These are phyloP conservation scores for Amorpha juglandis DNA, from an alignment of 2,888 invertebrate genomes.

Conservation along the genomic window DNA sequence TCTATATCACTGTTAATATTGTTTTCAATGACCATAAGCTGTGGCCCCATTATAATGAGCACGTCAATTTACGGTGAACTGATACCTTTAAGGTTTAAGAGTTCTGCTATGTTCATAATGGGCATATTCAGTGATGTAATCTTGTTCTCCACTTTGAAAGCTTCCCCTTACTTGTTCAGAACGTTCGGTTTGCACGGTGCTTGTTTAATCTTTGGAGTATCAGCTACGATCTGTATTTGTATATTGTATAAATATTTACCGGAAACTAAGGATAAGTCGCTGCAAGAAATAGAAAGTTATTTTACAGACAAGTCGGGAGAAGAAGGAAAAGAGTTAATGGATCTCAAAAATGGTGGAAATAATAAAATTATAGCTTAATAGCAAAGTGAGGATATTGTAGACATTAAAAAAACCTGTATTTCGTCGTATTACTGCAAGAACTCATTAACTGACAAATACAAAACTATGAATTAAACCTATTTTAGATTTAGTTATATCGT, in stretches of 20 bases:
- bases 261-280: slow-evolving; percentile 41
- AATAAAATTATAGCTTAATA: slow-evolving; percentile 26
- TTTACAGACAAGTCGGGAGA: slow-evolving; percentile 29
- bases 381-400: not conserved
- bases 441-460: too few relatives aligned
- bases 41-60: slow-evolving; percentile 40
- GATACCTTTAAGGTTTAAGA: slow-evolving; percentile 37
- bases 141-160: slow-evolving; percentile 35
- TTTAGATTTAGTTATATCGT: too few relatives aligned
- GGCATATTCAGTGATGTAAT: slow-evolving; percentile 29
- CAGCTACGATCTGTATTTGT: slow-evolving; percentile 30
- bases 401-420: not conserved
- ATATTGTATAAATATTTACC: slow-evolving; percentile 39
- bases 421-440: too few relatives aligned
- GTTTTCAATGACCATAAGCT: slow-evolving; percentile 40
- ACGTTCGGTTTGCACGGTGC: slow-evolving; percentile 36
- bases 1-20: slow-evolving; percentile 39
- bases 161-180: slow-evolving; percentile 39
- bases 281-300: slow-evolving; percentile 37
- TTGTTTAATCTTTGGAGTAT: slow-evolving; percentile 39
- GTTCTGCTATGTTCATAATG: slow-evolving; percentile 32
- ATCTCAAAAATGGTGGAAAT: slow-evolving; percentile 23
- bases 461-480: too few relatives aligned
- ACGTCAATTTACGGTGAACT: slow-evolving; percentile 41
- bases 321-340: slow-evolving; percentile 31